Base-by-base conservation (phyloP, 2,113 vertebrate genomes). In the Piliocolobus tephrosceles region DNA sequence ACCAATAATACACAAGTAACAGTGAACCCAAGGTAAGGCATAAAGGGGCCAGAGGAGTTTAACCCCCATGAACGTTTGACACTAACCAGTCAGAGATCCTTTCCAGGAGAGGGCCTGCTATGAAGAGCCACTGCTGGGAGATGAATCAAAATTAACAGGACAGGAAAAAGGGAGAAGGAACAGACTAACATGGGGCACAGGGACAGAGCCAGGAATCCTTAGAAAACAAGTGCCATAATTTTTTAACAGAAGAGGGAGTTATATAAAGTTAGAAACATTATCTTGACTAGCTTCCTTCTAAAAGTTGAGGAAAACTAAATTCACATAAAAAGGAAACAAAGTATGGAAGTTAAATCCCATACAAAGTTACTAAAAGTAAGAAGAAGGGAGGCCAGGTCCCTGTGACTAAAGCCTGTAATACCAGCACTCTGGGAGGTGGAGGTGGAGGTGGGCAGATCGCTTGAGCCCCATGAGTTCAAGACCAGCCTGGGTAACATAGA, bases 291-390 rank as follows among this genome's bases (percentile, higher is more conserved):
- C n/a, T 75, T 95, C 13, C 14, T 88, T 76, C 55, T 88, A 73
- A 95, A 94, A 87, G 57, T 79, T 79, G 35, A 72, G 82, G 22
- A 30, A 81, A 57, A 87, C 38, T 47, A 91, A 75, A 90, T 55
- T 87, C 68, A 35, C 16, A 91, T 76, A 68, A 50, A 88, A 87
- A 18, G 45, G 23, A 43, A 88, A 57, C 35, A 72, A 23, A 40
- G 27, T 75, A 68, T 4, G 50, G 18, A 83, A 58, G 20, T 78
- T 76, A 84, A 93, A 78, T 50, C 5, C 50, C 43, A 79, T n/a
- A 43, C 50, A 72, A 23, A 73, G n/a, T 85, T 85, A 81, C n/a
- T 64, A 35, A 93, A 93, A 90, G 55, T 40, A 83, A 87, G 90
- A 96, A 89, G 11, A 64, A 64, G 61, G 61, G 27, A 64, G 61